These are phyloP conservation scores for Pangasius mekongensis DNA, from an alignment of 2,797 vertebrate genomes.

Conservation along the genomic window DNA sequence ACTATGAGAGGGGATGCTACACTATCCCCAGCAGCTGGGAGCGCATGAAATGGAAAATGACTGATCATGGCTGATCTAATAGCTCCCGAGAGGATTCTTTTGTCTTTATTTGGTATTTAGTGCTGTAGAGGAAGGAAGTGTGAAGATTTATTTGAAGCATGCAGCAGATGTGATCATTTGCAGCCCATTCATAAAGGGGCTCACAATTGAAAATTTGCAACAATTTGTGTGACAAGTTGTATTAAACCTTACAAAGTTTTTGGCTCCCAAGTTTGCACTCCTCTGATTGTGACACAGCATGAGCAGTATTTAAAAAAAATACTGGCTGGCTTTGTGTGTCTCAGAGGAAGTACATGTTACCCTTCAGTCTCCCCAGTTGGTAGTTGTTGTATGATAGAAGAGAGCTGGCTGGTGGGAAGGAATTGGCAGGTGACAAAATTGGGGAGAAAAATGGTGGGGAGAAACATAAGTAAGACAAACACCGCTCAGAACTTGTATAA, in stretches of 20 bases:
- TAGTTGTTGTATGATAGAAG: background rate
- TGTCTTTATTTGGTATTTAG: constrained; percentile 69
- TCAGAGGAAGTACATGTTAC: background rate
- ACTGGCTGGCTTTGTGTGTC: background rate
- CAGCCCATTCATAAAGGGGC: constrained; percentile 20
- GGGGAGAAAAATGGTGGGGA: background rate
- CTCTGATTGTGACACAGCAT: background rate
- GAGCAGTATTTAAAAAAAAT: background rate
- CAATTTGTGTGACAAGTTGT: background rate
- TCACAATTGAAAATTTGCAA: background rate
- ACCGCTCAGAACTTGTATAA: background rate
- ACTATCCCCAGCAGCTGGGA: constrained; percentile 60
- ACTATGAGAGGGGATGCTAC: constrained; percentile 52
- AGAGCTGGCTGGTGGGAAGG: background rate
- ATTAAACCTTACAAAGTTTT: background rate
- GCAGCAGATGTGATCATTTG: constrained; percentile 38
- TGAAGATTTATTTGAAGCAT: constrained; percentile 34
- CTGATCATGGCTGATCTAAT: constrained; percentile 68
- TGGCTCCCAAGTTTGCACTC: background rate
- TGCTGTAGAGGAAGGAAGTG: constrained; percentile 12
- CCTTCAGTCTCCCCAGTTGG: background rate
- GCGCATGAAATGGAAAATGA: constrained; percentile 69
- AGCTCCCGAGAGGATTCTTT: constrained; percentile 62
- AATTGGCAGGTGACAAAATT: background rate
- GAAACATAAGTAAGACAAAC: background rate